phyloP scores from a whole-genome alignment of 2,888 invertebrate species.

The Eristalis intricaria region DNA sequence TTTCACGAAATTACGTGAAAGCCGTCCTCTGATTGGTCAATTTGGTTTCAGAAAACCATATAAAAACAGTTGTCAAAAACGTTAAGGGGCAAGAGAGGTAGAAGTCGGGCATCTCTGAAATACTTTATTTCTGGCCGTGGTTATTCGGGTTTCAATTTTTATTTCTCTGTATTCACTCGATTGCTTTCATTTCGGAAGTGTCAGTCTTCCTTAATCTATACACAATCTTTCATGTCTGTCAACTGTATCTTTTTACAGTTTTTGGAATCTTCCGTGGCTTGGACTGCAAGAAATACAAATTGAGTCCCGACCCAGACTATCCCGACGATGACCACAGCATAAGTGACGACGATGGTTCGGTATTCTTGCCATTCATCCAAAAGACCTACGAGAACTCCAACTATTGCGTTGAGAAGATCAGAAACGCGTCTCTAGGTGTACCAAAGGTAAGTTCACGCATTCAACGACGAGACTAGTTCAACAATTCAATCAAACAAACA shows the following conservation, averaged over 20 bases:
- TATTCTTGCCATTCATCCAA: conserved; percentile 74
- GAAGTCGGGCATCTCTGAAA: no score
- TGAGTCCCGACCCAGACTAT: conserved; percentile 76
- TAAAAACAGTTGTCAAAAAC: no score
- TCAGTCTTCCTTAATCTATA: no score
- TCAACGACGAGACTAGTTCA: neutral
- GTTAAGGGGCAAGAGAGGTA: no score
- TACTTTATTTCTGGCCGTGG: no score
- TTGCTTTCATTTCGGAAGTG: no score
- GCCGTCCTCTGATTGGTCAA: no score
- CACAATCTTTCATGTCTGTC: no score
- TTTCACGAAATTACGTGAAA: no score
- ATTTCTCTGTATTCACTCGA: no score
- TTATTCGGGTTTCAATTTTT: no score
- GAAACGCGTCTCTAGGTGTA: conserved; percentile 69
- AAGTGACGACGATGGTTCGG: conserved; percentile 77
- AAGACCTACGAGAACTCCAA: conserved; percentile 76
- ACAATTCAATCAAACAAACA: conserved; percentile 18
- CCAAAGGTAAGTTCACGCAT: conserved; percentile 75
- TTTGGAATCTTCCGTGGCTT: conserved; percentile 78
- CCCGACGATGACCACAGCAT: conserved; percentile 77
- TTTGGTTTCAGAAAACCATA: no score
- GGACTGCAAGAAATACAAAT: conserved; percentile 77
- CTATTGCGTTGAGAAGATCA: conserved; percentile 79
- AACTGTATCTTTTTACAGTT: conserved; percentile 73